A percentile compares a stretch with the other conserved stretches of the same genome.
Evolutionary conservation across 2,888 invertebrate species (phyloP).

Genomic region (Atrina japonica): DNA sequence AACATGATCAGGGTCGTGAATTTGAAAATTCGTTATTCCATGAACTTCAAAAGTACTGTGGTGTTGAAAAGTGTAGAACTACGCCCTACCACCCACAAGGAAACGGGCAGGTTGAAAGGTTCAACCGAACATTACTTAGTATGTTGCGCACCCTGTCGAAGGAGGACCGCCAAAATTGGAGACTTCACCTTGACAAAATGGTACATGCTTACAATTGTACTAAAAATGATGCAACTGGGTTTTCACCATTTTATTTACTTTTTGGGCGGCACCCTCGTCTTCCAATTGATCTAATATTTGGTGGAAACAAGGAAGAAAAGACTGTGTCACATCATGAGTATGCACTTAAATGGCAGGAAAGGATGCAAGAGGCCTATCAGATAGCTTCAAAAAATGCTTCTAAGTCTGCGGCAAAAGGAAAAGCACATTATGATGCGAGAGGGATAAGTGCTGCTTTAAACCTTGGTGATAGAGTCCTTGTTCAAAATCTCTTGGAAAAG

Average conservation of each 20-base stretch:
- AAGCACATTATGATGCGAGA: conserved; percentile 13
- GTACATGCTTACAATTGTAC: conserved; percentile 56
- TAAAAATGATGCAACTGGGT: conserved; percentile 42
- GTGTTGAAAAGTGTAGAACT: conserved; percentile 39
- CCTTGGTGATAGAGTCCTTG: conserved; percentile 25
- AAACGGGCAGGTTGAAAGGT: conserved; percentile 46
- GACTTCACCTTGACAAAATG: conserved; percentile 42
- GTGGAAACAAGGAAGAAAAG: neutral
- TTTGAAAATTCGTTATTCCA: conserved; percentile 53
- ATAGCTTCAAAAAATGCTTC: conserved; percentile 35
- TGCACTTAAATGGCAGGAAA: conserved; percentile 29
- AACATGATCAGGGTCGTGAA: conserved; percentile 55
- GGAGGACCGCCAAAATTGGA: no score
- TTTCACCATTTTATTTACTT: conserved; percentile 30
- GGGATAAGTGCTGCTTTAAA: conserved; percentile 12
- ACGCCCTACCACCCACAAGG: conserved; percentile 55
- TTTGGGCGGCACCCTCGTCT: conserved; percentile 35
- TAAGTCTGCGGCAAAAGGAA: neutral
- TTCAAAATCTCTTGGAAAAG: conserved; percentile 27
- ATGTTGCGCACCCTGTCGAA: no score
- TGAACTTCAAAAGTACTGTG: conserved; percentile 42
- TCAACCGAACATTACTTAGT: conserved; percentile 49
- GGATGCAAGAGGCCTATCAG: conserved; percentile 41
- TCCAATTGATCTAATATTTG: conserved; percentile 32
- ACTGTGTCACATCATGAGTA: conserved; percentile 15